Base-by-base conservation (phyloP, 2,888 invertebrate genomes). In the Ametastegia equiseti region DNA sequence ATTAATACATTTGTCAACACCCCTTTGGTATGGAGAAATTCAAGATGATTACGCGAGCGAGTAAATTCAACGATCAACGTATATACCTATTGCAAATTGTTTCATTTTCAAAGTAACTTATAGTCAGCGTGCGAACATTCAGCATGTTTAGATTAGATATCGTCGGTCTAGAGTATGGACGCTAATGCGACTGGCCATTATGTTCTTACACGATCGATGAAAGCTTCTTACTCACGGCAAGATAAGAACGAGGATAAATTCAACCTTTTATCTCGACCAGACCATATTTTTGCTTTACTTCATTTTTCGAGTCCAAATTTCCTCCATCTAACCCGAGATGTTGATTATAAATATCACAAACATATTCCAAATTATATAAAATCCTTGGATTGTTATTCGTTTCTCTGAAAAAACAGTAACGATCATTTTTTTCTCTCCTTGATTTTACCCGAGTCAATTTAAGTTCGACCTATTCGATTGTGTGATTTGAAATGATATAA, bases 211-310 rank as follows among this genome's bases (percentile, higher is more conserved):
- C 9, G 9, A 54, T 19, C 9, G 23, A 19, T 1, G 6, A 19
- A 50, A 6, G 47, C 50, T 50, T 50, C 23, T 1, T 23, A 9
- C 23, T 23, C 54, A 23, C 54, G 3, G 54, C 19, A 54, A 23
- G 54, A 54, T 54, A 54, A 54, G 54, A 54, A 54, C 2, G 54
- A 54, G 54, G 54, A 54, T 54, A 54, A 54, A 19, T 54, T 54
- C 23, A 23, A n/a, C 15, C 15, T 13, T 30, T 30, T 60, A 60
- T 60, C 60, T 60, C 30, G 27, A 6, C 15, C 30, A 60, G 60
- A 60, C 60, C 11, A 60, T 15, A 60, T 30, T 60, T 60, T 30
- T 60, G 30, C 11, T 60, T 5, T 23, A 23, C 23, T 23, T 30
- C 30, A 60, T 60, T 60, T 60, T 60, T 30, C 23, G 6, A 13